Evolutionary conservation across 2,797 vertebrate genomes (phyloP).

Genomic region (Thalassophryne amazonica): DNA sequence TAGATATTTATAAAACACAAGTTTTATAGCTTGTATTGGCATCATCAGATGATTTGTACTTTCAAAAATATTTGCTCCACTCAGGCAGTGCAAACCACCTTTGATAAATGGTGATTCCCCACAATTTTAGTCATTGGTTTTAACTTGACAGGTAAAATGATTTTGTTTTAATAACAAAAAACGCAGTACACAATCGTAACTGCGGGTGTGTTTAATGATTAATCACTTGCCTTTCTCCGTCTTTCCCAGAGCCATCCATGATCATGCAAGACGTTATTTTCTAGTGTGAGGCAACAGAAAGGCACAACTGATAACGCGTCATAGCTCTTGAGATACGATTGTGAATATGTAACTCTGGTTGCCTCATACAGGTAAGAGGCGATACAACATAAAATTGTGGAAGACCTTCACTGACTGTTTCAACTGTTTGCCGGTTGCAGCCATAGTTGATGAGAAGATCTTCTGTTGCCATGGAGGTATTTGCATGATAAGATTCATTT

Average conservation of each 20-base stretch:
- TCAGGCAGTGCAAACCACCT: too few relatives aligned
- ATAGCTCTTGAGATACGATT: conserved; percentile 41
- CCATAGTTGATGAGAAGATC: conserved; percentile 90
- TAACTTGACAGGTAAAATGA: too few relatives aligned
- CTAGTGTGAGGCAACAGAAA: conserved; percentile 28
- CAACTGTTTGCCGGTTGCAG: conserved; percentile 95
- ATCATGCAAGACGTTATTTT: conserved; percentile 47
- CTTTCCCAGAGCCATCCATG: conserved; percentile 17
- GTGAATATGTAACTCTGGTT: conserved; percentile 11
- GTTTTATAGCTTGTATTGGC: too few relatives aligned
- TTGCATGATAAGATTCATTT: conserved; percentile 34
- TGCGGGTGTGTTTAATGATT: conserved; percentile 14
- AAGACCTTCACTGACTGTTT: conserved; percentile 99
- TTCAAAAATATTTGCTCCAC: too few relatives aligned
- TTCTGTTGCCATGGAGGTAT: conserved; percentile 86
- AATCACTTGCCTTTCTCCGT: conserved; percentile 42
- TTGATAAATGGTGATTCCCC: too few relatives aligned
- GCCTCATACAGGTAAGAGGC: conserved; percentile 85
- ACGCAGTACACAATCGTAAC: too few relatives aligned
- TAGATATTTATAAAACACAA: too few relatives aligned
- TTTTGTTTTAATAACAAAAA: too few relatives aligned
- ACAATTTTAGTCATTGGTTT: too few relatives aligned
- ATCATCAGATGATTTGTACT: too few relatives aligned
- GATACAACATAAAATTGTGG: conserved; percentile 98
- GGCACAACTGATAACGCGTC: conserved; percentile 19